phyloP scores from a whole-genome alignment of 2,888 invertebrate species.

The Lamellibrachia columna region DNA sequence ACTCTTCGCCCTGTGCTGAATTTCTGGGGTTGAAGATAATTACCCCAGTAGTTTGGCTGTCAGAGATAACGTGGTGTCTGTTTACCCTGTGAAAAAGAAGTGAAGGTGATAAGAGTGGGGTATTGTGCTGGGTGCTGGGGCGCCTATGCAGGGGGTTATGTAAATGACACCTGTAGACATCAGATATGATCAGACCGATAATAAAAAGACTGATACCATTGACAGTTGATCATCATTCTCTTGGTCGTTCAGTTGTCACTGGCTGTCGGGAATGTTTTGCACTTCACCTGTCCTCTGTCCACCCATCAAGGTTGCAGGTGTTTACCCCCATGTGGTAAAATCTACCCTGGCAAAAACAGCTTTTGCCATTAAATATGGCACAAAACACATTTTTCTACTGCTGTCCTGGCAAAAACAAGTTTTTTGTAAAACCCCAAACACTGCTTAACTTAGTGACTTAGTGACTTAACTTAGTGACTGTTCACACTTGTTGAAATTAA shows the following conservation, averaged over 20 bases:
- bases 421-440: too few species aligned
- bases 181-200: neutral
- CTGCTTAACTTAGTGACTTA: too few species aligned
- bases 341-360: too few species aligned
- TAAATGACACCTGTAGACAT: neutral
- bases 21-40: conserved; percentile 3
- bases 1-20: neutral
- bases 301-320: neutral
- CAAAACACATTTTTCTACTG: too few species aligned
- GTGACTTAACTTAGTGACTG: too few species aligned
- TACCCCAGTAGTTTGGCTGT: conserved; percentile 4
- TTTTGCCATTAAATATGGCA: too few species aligned
- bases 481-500: too few species aligned
- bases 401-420: too few species aligned
- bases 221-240: neutral
- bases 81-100: neutral
- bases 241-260: neutral
- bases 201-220: neutral
- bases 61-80: neutral
- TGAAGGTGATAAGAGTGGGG: neutral
- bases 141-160: neutral
- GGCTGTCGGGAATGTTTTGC: neutral
- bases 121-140: neutral
- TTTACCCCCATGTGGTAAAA: too few species aligned
- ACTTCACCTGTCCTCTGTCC: neutral